Evolutionary conservation across 2,113 vertebrate species (phyloP).

Genomic region (Galbula dea): DNA sequence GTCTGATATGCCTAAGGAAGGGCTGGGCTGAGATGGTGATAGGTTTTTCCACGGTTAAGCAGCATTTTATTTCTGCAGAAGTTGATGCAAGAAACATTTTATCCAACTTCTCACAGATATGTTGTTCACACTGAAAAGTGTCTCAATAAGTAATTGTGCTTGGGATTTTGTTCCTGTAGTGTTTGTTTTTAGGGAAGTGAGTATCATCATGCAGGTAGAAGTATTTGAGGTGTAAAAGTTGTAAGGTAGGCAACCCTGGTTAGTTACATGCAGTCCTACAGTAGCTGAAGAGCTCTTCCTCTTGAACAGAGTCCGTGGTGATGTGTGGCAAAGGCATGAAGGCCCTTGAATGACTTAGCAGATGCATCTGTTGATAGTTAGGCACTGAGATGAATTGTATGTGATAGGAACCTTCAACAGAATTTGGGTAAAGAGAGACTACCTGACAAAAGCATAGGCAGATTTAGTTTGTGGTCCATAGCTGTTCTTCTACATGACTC

Average conservation of each 20-base stretch:
- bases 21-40: not conserved
- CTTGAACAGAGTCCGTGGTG: accelerated
- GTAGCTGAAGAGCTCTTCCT: accelerated
- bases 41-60: not conserved
- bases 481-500: accelerated
- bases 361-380: accelerated
- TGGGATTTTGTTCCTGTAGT: not conserved
- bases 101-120: not conserved
- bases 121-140: accelerated
- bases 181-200: not conserved
- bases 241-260: accelerated
- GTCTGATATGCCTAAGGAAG: not conserved
- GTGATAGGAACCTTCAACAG: not conserved
- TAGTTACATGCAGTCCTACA: accelerated
- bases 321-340: not conserved
- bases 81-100: not conserved
- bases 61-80: not conserved
- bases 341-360: not conserved
- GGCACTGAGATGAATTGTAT: accelerated
- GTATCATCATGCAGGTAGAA: accelerated
- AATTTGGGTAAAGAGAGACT: accelerated
- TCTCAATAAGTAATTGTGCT: accelerated
- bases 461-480: not conserved
- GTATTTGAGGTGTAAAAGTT: not conserved
- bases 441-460: accelerated